Evolutionary conservation across 2,797 vertebrate species (phyloP), one percentile per base, ranked within the genome.

Genomic region (Gymnothorax javanicus): DNA sequence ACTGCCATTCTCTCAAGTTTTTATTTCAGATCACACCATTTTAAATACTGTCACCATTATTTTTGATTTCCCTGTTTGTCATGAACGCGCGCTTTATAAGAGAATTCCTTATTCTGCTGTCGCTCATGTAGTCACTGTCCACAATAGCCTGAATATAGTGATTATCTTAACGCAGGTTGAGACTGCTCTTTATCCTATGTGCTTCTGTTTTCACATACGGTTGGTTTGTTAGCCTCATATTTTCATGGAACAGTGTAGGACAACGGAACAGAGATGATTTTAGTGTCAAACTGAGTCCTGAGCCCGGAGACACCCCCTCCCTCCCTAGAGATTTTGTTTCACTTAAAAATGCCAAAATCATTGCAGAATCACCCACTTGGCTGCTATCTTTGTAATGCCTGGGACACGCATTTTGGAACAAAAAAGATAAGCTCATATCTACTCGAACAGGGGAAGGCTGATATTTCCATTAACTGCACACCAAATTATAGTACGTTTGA

Each of bases 161-260:
- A 50, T 20, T 20, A 52, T 54, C 54, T 79, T 7, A 79, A 13
- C 4, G 15, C 33, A 77, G 33, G 20, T 11, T 77, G 27, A 52
- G 9, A 15, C 43, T 52, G 43, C 33, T 7, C 69, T 12, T 1
- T 71, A 33, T 17, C 43, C 43, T 54, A 17, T 84, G 69, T n/a
- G 25, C 54, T 71, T 67, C 75, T 82, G 77, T 85, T 85, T 33
- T 59, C 87, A 62, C 71, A 43, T 79, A 85, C 59, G n/a, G n/a
- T n/a, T n/a, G 77, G 60, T 88, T 88, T 71, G 62, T 87, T 54
- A 56, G 87, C 86, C 84, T 62, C 75, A 69, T 67, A 82, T 59
- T 27, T 20, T 73, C 87, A 86, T 64, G 73, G 82, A 69, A 67
- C 84, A 43, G 33, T 52, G 75, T 50, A 85, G 83, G 84, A 9